A percentile compares a stretch with the other conserved stretches of the same genome.
phyloP scores from a whole-genome alignment of 2,113 vertebrate species.

The Brachyhypopomus occidentalis region DNA sequence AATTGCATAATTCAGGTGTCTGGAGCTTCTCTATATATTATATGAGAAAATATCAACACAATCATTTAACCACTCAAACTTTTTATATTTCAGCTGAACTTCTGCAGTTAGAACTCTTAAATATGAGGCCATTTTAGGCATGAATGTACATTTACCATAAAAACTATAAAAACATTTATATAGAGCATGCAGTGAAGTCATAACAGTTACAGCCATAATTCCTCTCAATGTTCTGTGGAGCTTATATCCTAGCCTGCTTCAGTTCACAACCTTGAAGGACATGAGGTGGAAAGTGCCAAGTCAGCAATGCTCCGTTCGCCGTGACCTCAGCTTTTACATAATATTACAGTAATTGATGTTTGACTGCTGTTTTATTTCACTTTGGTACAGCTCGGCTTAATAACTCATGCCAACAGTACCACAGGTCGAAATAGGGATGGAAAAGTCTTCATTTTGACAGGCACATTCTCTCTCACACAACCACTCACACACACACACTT shows the following conservation, averaged over 20 bases:
- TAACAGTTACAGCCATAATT: not conserved
- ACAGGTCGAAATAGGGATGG: not conserved
- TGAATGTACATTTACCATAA: not conserved
- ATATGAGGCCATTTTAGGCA: not conserved
- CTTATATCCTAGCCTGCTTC: constrained; percentile 13
- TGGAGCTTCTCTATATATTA: not conserved
- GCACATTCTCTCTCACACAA: no score
- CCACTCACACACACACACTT: no score
- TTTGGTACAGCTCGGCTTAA: constrained; percentile 21
- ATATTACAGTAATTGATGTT: constrained; percentile 41
- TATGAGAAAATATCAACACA: not conserved
- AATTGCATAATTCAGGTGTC: not conserved
- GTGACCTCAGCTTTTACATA: constrained; percentile 18
- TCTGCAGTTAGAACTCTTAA: not conserved
- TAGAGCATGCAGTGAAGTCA: not conserved
- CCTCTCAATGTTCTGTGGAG: constrained; percentile 8
- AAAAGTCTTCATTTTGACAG: not conserved
- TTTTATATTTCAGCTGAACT: not conserved
- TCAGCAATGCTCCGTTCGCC: constrained; percentile 27
- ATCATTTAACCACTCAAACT: not conserved
- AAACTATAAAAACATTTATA: not conserved
- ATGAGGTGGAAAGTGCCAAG: constrained; percentile 10
- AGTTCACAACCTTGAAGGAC: not conserved
- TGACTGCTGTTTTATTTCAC: not conserved
- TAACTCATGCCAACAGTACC: not conserved